Evolutionary conservation across 1,140 invertebrate species (phyloP).

Genomic region (Venustaconcha ellipsiformis): DNA sequence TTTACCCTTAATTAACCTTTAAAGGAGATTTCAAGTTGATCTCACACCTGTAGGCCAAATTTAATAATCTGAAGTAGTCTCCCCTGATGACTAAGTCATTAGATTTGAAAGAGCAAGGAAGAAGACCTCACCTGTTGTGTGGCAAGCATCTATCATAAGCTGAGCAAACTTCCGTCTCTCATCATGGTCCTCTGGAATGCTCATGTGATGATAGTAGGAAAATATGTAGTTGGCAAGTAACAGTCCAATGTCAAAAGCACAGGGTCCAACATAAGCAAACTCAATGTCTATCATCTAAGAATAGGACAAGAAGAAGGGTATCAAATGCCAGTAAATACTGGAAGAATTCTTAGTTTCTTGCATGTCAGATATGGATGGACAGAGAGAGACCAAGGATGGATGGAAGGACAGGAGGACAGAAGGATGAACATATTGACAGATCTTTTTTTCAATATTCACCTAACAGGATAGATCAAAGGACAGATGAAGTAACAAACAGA

Average conservation of each 20-base stretch:
- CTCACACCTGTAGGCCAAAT: background rate
- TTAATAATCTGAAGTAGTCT: background rate
- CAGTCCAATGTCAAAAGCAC: slow-evolving; percentile 47
- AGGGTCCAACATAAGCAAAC: slow-evolving; percentile 48
- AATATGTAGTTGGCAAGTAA: slow-evolving; percentile 54
- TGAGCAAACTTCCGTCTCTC: slow-evolving; percentile 41
- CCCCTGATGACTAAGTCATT: background rate
- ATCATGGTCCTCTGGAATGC: slow-evolving; percentile 42
- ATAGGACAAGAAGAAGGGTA: background rate
- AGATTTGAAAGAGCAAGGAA: background rate
- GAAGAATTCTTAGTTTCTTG: background rate
- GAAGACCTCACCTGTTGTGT: slow-evolving; percentile 40
- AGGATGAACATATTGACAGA: background rate
- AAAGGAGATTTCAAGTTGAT: background rate
- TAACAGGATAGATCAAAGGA: background rate
- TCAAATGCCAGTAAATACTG: background rate
- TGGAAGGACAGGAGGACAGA: background rate
- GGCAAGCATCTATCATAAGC: slow-evolving; percentile 42
- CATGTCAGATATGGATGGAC: background rate
- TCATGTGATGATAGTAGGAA: slow-evolving; percentile 48
- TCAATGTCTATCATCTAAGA: slow-evolving; percentile 51
- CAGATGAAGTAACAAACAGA: background rate
- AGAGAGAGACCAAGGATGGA: background rate
- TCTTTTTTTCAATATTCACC: background rate
- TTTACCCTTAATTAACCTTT: background rate